Conservation (phyloP, 2,888 invertebrate species). For the Hoplodrina blanda region DNA sequence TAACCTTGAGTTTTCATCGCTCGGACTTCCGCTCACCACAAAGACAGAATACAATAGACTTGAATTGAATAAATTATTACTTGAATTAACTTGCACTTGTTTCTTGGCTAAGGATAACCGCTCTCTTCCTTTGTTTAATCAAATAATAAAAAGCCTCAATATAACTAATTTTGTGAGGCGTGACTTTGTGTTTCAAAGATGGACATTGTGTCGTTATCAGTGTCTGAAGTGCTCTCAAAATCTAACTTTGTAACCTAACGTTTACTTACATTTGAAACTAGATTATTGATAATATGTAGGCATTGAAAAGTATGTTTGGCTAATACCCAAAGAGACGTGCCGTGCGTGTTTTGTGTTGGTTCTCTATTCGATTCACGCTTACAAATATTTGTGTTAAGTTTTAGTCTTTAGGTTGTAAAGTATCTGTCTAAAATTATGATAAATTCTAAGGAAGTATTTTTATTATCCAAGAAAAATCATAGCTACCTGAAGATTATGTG, state of each 20-base stretch:
- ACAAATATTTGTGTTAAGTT: not conserved
- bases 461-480: no score
- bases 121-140: not conserved
- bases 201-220: not conserved
- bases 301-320: not conserved
- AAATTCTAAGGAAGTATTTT: no score
- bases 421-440: not conserved
- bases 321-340: not conserved
- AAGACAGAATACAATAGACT: constrained; percentile 37
- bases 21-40: constrained; percentile 43
- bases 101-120: constrained; percentile 9
- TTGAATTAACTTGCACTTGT: constrained; percentile 7
- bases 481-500: constrained; percentile 87
- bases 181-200: not conserved
- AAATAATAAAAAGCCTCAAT: not conserved
- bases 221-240: not conserved
- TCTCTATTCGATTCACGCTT: not conserved
- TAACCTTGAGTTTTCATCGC: constrained; percentile 49
- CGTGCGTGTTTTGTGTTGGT: not conserved
- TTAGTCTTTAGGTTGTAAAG: not conserved
- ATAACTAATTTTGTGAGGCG: not conserved
- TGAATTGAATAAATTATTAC: constrained; percentile 29
- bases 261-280: not conserved
- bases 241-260: not conserved
- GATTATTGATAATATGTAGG: not conserved